Conservation (phyloP, 1,140 invertebrate species). For the Penaeus vannamei region DNA sequence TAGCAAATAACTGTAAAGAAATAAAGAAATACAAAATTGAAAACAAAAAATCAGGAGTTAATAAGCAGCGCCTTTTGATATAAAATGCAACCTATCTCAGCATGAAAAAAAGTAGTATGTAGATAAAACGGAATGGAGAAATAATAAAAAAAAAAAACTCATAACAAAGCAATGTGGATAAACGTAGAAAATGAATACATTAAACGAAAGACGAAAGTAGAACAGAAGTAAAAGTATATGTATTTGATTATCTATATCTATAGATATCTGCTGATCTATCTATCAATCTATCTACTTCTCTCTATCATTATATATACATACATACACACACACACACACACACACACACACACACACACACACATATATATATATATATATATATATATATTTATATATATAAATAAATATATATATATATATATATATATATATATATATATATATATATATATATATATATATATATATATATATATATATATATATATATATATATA, state of each 20-base stretch:
- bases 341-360: slow-evolving; percentile 38
- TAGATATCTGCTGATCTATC: not conserved
- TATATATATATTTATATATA: slow-evolving; percentile 22
- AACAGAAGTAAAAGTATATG: not conserved
- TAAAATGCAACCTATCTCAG: too few species aligned
- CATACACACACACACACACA: slow-evolving; percentile 39
- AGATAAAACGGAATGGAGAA: too few species aligned
- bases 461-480: slow-evolving; percentile 29
- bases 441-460: slow-evolving; percentile 30
- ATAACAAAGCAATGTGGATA: too few species aligned
- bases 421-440: slow-evolving; percentile 29
- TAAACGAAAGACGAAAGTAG: not conserved
- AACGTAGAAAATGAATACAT: slow-evolving; percentile 1
- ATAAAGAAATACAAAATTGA: too few species aligned
- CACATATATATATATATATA: slow-evolving; percentile 24
- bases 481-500: slow-evolving; percentile 33
- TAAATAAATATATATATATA: slow-evolving; percentile 21
- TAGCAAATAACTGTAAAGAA: too few species aligned
- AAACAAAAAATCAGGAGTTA: too few species aligned
- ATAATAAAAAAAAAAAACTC: too few species aligned
- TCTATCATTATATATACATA: too few species aligned
- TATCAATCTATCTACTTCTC: not conserved
- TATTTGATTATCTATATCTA: not conserved
- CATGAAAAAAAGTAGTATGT: too few species aligned
- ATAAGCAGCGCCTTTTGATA: too few species aligned